These are phyloP conservation scores for Poecilia picta DNA, from an alignment of 2,797 vertebrate genomes.

Conservation along the genomic window DNA sequence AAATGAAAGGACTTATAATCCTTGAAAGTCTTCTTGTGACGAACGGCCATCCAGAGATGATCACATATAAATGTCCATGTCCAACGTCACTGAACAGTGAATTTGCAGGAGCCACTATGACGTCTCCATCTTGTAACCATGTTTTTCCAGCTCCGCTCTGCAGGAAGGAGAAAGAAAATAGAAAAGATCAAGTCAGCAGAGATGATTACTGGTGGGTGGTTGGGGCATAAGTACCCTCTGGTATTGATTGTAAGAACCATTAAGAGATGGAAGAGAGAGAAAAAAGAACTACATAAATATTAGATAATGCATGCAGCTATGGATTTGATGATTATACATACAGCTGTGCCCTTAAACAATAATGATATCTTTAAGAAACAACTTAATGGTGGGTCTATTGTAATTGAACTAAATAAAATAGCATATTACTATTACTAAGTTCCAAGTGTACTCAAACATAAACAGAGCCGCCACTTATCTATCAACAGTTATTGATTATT, in stretches of 20 bases:
- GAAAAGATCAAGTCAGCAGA: conserved; percentile 65
- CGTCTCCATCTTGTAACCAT: conserved; percentile 99
- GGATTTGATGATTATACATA: conserved; percentile 70
- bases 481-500: conserved; percentile 59
- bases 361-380: conserved; percentile 70
- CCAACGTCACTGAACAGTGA: conserved; percentile 24
- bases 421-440: conserved; percentile 31
- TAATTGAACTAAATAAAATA: conserved; percentile 71
- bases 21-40: conserved; percentile 12
- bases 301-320: conserved; percentile 61
- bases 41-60: conserved; percentile 37
- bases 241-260: conserved; percentile 77
- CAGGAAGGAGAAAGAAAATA: conserved; percentile 65
- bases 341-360: conserved; percentile 60
- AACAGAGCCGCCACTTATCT: conserved; percentile 52
- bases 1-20: conserved; percentile 40
- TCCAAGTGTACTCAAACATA: conserved; percentile 56
- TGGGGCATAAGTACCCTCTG: conserved; percentile 67
- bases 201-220: conserved; percentile 75
- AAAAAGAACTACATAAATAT: conserved; percentile 58
- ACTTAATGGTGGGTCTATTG: conserved; percentile 56
- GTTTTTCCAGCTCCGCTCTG: conserved; percentile 98
- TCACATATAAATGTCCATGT: conserved; percentile 64
- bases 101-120: conserved; percentile 81
- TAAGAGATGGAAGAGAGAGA: conserved; percentile 62